Base-by-base conservation (phyloP, 2,113 vertebrate genomes). In the Catagonus wagneri region DNA sequence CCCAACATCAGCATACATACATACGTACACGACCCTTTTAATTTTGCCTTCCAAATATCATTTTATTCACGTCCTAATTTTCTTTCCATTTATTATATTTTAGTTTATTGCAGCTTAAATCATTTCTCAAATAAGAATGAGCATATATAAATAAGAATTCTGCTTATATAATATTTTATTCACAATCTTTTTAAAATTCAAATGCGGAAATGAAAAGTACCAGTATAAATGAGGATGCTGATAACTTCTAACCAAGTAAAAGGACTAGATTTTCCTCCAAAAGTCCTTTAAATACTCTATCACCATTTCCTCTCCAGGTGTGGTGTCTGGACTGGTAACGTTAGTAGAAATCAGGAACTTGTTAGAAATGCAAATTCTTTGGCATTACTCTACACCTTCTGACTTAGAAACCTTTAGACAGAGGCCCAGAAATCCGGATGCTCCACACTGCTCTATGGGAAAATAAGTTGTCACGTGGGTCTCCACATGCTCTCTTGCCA, bases 21-120 rank as follows among this genome's bases (percentile, higher is more conserved):
- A 50, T 65, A 65, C 60, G 17, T 63, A 58, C 3, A 44, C 52
- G 90, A 72, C 6, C 14, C 25, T 92, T 84, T 94, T 32, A 75
- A 89, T 68, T 95, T 87, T 83, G 50, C 94, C 36, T 83, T 89
- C 3, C 44, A 90, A 88, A 83, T 36, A 78, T 32, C 22, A 69
- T 89, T 92, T 90, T 88, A 75, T 23, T 22, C 71, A 58, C 81
- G 14, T 85, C 72, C 54, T 74, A 80, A 80, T 80, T 66, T 90
- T 90, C 74, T 56, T 85, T 52, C 23, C 1, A 50, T 29, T 89
- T 75, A 81, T 72, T 56, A 27, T 81, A 7, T 34, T 85, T 68
- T 60, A n/a, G 36, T 90, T 91, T 76, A 88, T 27, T 96, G 20
- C 1, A 75, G 29, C 14, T 68, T 83, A 88, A 83, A 44, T 84